Base-by-base conservation (phyloP, 2,888 invertebrate species). In the Pristionchus arcanus region DNA sequence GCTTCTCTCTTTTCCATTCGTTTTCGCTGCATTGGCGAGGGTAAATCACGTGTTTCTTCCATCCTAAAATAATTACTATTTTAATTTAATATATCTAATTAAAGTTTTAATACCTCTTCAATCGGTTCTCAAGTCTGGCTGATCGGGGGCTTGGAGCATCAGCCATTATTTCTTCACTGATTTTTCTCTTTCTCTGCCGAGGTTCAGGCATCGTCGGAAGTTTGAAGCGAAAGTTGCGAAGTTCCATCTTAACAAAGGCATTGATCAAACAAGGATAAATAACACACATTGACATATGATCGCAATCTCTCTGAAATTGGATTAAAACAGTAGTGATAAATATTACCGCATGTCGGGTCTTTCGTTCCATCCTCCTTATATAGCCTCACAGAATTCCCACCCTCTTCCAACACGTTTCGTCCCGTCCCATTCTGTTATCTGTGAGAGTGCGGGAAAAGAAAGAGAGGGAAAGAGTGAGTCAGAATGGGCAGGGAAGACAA, bases 161-260 rank as follows among this genome's bases (percentile, higher is more conserved):
- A 31, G 15, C n/a, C 63, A 15, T 28, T 2, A 71, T 4, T 31
- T 71, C 71, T 15, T 74, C 37, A 21, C 19, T 37, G 42, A 34
- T 74, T 37, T 37, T 74, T 21, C 74, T 74, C 74, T 74, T 74
- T 21, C 74, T 34, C 74, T 37, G 74, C 25, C 74, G 1, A 1
- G 74, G 74, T 21, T 74, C 74, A 1, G 74, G 74, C 16, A 74
- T 19, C 16, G 31, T 74, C 37, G 74, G 74, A 16, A 74, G 37
- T 21, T 74, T 74, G 74, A 37, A 74, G 74, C 74, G 74, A 74
- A 19, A 37, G 37, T 74, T 74, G 74, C 74, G 74, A 74, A 74
- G 74, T 11, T 74, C 74, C 74, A 74, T 74, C 74, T 74, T 19
- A 7, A 68, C 9, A 55, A 55, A 19, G 55, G 55, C 55, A 55